Base-by-base conservation (phyloP, 2,888 invertebrate genomes). In the Drosophila cyrtoloma region DNA sequence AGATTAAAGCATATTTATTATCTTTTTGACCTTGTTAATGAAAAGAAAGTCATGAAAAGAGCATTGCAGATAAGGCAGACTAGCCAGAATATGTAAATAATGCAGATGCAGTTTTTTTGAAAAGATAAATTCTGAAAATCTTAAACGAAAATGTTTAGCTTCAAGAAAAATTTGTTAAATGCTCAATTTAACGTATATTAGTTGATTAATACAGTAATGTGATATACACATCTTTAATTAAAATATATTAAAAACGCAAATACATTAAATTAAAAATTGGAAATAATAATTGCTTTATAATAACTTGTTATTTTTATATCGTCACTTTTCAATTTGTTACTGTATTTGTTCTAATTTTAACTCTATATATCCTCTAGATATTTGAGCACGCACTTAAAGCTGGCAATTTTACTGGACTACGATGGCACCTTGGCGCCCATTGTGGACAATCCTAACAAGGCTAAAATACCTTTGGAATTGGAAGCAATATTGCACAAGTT, bases 341-440 rank as follows among this genome's bases (percentile, higher is more conserved):
- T 14, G 7, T 4, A 42, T 19, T 42, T 22, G 6, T 16, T 16
- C 42, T 35, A 3, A 35, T n/a, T 37, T 1, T 14, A 14, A 30
- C 0, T 30, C 14, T 2, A 14, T 22, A 14, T 22, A 9, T 5
- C 7, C 14, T 64, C 0, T 42, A 93, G 93, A 33, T 93, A 86
- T 42, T 68, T 96, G 80, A 95, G 95, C 63, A 94, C 94, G 50
- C 94, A 95, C 28, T 94, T 95, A 82, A 96, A 96, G 88, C 92
- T 96, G 83, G 96, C 96, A 0, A 92, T 97, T 3, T 92, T 96
- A 1, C 92, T 96, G 82, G 96, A 97, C 91, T 97, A 96, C 86
- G 96, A 97, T 92, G 96, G 96, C 55, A 96, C 96, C 6, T 92
- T 97, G 78, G 96, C 96, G 0, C 96, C 96, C 2, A 95, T 97